phyloP scores from a whole-genome alignment of 2,888 invertebrate genomes.

The Drosophila mayaguana region DNA sequence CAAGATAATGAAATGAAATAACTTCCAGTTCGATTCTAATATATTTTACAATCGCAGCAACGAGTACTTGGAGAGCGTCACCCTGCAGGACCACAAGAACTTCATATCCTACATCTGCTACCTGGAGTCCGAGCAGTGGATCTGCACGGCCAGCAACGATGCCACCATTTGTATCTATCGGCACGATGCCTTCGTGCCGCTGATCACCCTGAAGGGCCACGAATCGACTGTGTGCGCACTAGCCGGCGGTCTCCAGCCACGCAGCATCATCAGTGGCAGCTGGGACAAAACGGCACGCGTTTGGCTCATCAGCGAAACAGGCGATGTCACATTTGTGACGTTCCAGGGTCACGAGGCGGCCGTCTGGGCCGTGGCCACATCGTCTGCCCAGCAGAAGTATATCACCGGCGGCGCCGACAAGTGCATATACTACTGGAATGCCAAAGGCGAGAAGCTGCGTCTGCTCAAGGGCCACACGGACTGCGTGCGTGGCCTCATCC shows the following conservation, averaged over 20 bases:
- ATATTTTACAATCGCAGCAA: slow-evolving; percentile 85
- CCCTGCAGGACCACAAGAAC: slow-evolving; percentile 92
- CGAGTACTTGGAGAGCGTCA: slow-evolving; percentile 88
- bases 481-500: slow-evolving; percentile 93
- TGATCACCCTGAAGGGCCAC: slow-evolving; percentile 91
- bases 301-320: slow-evolving; percentile 89
- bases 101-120: slow-evolving; percentile 94
- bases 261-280: slow-evolving; percentile 92
- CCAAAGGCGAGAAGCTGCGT: slow-evolving; percentile 88
- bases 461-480: slow-evolving; percentile 94
- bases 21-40: neutral
- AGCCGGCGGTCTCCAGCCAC: slow-evolving; percentile 85
- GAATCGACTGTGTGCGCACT: slow-evolving; percentile 86
- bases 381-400: slow-evolving; percentile 82
- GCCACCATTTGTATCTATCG: slow-evolving; percentile 92
- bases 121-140: slow-evolving; percentile 90
- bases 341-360: slow-evolving; percentile 92
- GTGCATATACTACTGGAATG: slow-evolving; percentile 93
- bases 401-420: slow-evolving; percentile 97
- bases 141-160: slow-evolving; percentile 96
- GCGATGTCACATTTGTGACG: slow-evolving; percentile 86
- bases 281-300: slow-evolving; percentile 96
- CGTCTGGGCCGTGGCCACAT: slow-evolving; percentile 92
- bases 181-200: slow-evolving; percentile 89
- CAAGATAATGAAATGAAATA: slow-evolving; percentile 5